These are phyloP conservation scores for Sturnus vulgaris DNA, from an alignment of 2,113 vertebrate genomes.

Conservation along the genomic window DNA sequence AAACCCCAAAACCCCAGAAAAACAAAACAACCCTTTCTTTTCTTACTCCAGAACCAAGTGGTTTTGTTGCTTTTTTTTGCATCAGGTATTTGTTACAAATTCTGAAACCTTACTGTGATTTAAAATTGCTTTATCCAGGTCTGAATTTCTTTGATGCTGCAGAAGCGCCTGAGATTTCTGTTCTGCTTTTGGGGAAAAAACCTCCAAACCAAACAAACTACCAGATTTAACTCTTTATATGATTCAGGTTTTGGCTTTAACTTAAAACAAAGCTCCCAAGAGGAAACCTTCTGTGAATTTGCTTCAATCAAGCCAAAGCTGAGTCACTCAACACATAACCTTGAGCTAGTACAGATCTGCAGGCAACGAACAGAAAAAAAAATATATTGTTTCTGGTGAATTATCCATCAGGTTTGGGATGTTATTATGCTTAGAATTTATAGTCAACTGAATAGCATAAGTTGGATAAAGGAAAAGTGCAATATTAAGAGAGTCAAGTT, in stretches of 20 bases:
- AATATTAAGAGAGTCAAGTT: not conserved
- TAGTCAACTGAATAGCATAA: not conserved
- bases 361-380: not conserved
- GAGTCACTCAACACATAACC: not conserved
- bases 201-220: not conserved
- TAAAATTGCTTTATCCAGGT: not conserved
- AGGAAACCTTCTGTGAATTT: not conserved
- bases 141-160: not conserved
- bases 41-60: not conserved
- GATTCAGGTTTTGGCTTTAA: not conserved
- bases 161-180: not conserved
- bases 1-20: accelerated
- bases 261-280: not conserved
- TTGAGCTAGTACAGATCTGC: not conserved
- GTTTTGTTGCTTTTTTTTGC: not conserved
- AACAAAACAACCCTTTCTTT: not conserved
- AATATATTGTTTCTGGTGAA: not conserved
- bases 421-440: not conserved
- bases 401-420: not conserved
- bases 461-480: not conserved
- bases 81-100: not conserved
- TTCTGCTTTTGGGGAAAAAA: not conserved
- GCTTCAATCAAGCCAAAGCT: not conserved
- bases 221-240: not conserved
- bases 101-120: not conserved